Evolutionary conservation across 2,113 vertebrate genomes (phyloP), one percentile per base, ranked within the genome.

Genomic region (Archilochus colubris): DNA sequence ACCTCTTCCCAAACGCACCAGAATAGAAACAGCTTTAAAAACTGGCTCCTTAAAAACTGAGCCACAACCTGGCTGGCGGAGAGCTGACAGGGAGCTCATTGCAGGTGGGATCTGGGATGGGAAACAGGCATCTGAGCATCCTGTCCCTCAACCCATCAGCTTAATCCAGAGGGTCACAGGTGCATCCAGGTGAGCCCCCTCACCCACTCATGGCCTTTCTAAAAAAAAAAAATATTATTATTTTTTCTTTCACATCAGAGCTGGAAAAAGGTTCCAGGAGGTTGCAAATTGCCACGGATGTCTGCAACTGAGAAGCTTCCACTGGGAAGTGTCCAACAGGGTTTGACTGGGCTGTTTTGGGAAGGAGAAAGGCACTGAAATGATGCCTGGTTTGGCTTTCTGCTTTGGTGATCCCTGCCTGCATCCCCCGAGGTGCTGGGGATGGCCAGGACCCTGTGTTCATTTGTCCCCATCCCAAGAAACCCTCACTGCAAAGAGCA

Each of bases 361-460:
- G 44, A 53, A 64, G 69, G 19, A 57, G 27, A 70, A 76, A 70
- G 44, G n/a, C 53, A 27, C 5, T 0, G 1, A 77, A 64, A 40
- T 0, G 6, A 40, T 38, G 43, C 33, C 33, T 1, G 3, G 12
- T 53, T 58, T 57, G 27, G 25, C 6, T 81, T 62, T 68, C 28
- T 33, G 70, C 36, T 75, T 19, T 13, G n/a, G 30, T 27, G 28
- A 12, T 25, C 54, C 15, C 46, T 58, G 51, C 31, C 3, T 2
- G 44, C 43, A 72, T 43, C 50, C 25, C 64, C 63, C 1, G 1
- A 10, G 8, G 14, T 8, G 21, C 31, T 1, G 0, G 63, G 50
- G 17, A 31, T 2, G 1, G 30, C 2, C 12, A 67, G 36, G 54
- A 10, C 55, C 33, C 31, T 0, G 1, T 2, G 12, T 44, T 40